Evolutionary conservation across 1,140 invertebrate genomes (phyloP).

Genomic region (Lepidurus couesii): DNA sequence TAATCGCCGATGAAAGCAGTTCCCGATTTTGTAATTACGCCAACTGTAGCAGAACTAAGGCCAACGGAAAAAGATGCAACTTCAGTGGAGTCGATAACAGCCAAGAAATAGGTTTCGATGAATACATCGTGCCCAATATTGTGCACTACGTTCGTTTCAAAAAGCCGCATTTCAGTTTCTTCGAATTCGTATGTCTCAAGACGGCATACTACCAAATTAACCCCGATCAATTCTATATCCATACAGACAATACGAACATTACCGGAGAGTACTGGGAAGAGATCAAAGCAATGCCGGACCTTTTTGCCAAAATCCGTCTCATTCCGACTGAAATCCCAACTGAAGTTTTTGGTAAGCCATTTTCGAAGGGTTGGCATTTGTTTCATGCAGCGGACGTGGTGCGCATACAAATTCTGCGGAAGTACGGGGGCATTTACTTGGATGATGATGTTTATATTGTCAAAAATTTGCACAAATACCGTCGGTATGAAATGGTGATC

Average conservation of each 20-base stretch:
- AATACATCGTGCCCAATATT: slow-evolving; percentile 25
- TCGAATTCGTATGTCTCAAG: slow-evolving; percentile 37
- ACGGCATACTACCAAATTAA: slow-evolving; percentile 39
- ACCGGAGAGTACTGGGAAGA: slow-evolving; percentile 33
- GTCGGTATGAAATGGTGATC: slow-evolving; percentile 41
- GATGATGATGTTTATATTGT: slow-evolving; percentile 45
- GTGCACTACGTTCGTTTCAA: slow-evolving; percentile 28
- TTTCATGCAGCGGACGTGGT: slow-evolving; percentile 45
- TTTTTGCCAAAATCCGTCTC: slow-evolving; percentile 29
- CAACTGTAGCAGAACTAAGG: background rate
- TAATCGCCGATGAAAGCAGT: background rate
- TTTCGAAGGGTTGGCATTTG: slow-evolving; percentile 36
- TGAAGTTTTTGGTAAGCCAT: slow-evolving; percentile 38
- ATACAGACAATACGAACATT: slow-evolving; percentile 38
- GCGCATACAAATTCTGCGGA: slow-evolving; percentile 42
- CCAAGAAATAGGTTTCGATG: background rate
- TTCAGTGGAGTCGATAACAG: background rate
- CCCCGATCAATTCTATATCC: slow-evolving; percentile 40
- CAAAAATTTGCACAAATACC: slow-evolving; percentile 43
- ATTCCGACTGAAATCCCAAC: slow-evolving; percentile 36
- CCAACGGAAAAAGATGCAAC: background rate
- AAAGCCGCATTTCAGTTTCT: slow-evolving; percentile 32
- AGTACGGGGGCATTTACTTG: slow-evolving; percentile 45
- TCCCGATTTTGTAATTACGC: background rate
- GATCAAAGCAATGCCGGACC: slow-evolving; percentile 8